Percentiles rank a stretch among this genome's conserved stretches.
Conservation (phyloP, 2,888 invertebrate genomes). For the Myopa testacea region DNA sequence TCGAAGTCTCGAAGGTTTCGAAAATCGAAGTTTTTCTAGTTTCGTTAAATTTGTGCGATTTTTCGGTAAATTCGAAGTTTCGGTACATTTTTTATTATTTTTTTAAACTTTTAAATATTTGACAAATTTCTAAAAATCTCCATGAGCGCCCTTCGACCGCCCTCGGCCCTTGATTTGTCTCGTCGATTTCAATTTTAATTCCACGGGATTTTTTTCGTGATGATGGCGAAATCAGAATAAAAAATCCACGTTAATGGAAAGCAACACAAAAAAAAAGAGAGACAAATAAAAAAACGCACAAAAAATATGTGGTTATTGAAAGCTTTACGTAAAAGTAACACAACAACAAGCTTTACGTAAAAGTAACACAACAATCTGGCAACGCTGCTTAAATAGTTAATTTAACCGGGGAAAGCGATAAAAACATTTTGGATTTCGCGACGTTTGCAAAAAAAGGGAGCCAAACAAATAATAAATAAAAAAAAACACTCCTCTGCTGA, state of each 20-base stretch:
- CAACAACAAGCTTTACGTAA: background rate
- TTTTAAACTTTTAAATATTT: no score
- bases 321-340: background rate
- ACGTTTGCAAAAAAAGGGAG: background rate
- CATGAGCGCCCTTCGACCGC: no score
- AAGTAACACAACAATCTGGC: background rate
- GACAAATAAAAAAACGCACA: background rate
- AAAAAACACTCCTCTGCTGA: background rate
- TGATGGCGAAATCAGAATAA: background rate
- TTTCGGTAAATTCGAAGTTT: no score
- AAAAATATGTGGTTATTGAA: background rate
- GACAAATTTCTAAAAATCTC: no score
- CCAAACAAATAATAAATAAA: background rate
- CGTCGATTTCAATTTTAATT: background rate
- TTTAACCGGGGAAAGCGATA: no score
- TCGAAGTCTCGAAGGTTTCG: background rate
- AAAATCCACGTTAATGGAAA: background rate
- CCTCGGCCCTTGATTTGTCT: no score
- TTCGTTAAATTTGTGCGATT: no score
- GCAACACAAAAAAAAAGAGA: no score
- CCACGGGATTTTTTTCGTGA: background rate
- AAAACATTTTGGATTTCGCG: background rate
- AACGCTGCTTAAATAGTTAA: background rate
- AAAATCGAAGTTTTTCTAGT: no score
- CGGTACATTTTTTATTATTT: no score